Evolutionary conservation across 2,888 invertebrate species (phyloP).

Genomic region (Lasius platythorax): DNA sequence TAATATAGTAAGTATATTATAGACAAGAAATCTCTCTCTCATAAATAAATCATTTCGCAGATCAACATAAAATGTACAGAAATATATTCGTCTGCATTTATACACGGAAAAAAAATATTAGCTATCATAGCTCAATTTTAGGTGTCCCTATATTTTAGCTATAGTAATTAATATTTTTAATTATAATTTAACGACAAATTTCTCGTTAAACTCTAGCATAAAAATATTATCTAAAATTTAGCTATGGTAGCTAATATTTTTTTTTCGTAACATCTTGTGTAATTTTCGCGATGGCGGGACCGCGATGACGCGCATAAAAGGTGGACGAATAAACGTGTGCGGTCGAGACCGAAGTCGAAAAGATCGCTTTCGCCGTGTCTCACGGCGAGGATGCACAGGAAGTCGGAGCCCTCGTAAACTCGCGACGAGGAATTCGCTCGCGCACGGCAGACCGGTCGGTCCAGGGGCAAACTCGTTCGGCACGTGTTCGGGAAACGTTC

Average conservation of each 20-base stretch:
- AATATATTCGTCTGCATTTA: background rate
- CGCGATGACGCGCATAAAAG: background rate
- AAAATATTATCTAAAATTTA: too few species aligned
- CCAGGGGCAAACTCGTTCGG: conserved; percentile 69
- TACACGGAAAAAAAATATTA: too few species aligned
- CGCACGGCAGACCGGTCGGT: conserved; percentile 63
- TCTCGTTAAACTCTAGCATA: too few species aligned
- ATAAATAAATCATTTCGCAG: background rate
- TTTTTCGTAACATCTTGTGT: background rate
- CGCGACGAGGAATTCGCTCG: conserved; percentile 53
- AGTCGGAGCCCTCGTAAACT: conserved; percentile 58
- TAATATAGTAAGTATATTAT: background rate
- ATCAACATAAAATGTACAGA: background rate
- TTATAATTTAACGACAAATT: too few species aligned
- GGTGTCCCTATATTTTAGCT: too few species aligned
- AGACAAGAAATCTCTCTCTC: background rate
- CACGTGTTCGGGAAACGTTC: conserved; percentile 74
- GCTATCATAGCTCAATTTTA: too few species aligned
- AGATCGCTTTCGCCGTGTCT: conserved; percentile 53
- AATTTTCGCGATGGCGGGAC: background rate
- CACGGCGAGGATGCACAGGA: conserved; percentile 59
- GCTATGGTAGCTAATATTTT: too few species aligned
- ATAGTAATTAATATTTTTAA: too few species aligned
- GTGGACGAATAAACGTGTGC: conserved; percentile 10
- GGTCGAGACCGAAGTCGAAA: conserved; percentile 8